A percentile compares a stretch with the other conserved stretches of the same genome.
Evolutionary conservation across 2,113 vertebrate species (phyloP).

Genomic region (Psilopsiagon aurifrons): DNA sequence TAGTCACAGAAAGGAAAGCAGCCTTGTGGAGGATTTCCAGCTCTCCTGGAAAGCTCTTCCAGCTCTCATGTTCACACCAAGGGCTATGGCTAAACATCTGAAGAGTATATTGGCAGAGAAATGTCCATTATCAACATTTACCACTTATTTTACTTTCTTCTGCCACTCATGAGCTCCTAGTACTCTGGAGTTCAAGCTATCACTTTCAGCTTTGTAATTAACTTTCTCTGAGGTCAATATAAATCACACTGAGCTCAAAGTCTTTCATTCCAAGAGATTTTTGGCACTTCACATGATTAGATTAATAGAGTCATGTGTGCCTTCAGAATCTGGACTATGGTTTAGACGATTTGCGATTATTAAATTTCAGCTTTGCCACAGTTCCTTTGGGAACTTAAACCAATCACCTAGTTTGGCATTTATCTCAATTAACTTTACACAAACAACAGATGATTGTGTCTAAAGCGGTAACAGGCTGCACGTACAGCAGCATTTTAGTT

Average conservation of each 20-base stretch:
- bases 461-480: not conserved
- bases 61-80: not conserved
- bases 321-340: not conserved
- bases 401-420: not conserved
- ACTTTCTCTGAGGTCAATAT: not conserved
- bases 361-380: not conserved
- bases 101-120: not conserved
- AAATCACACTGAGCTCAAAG: not conserved
- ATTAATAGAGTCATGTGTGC: not conserved
- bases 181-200: not conserved
- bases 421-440: not conserved
- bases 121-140: not conserved
- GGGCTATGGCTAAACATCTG: not conserved
- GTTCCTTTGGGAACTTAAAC: not conserved
- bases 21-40: not conserved
- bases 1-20: not conserved
- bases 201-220: not conserved
- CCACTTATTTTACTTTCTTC: not conserved
- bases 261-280: not conserved
- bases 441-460: not conserved
- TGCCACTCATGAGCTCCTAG: not conserved
- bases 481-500: not conserved
- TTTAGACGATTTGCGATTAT: not conserved
- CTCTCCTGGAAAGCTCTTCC: not conserved
- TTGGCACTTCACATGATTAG: not conserved